Conservation (phyloP, 1,140 invertebrate species). For the Drosophila seguyi region DNA sequence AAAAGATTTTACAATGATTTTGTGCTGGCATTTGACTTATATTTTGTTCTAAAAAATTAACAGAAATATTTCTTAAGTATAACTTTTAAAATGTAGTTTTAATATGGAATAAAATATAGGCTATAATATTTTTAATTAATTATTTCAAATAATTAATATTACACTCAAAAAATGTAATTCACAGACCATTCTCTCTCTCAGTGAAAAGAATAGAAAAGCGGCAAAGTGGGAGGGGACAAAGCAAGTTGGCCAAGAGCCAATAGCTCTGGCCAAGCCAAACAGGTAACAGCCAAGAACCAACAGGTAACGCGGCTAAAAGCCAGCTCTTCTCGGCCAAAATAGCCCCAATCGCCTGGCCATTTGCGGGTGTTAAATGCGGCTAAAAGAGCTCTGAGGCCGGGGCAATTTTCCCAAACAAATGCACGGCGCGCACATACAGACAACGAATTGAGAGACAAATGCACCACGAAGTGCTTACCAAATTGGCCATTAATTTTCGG, state of each 20-base stretch:
- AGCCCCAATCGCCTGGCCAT: constrained; percentile 42
- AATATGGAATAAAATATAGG: not conserved
- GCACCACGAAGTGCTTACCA: constrained; percentile 19
- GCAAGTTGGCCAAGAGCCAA: constrained; percentile 26
- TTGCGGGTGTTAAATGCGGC: constrained; percentile 61
- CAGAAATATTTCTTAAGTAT: too few relatives aligned
- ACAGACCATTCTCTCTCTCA: not conserved
- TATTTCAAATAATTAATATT: not conserved
- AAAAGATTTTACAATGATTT: not conserved
- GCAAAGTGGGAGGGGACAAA: not conserved
- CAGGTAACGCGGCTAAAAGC: not conserved
- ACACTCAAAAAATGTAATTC: not conserved
- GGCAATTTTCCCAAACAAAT: constrained; percentile 31
- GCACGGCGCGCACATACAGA: constrained; percentile 1
- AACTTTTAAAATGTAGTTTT: too few relatives aligned
- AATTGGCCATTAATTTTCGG: constrained; percentile 32
- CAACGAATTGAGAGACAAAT: constrained; percentile 34
- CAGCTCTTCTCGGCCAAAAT: constrained; percentile 6
- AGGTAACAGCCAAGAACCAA: constrained; percentile 12
- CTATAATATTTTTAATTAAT: not conserved
- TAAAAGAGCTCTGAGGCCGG: constrained; percentile 22
- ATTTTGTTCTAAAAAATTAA: too few relatives aligned
- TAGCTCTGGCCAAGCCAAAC: constrained; percentile 5
- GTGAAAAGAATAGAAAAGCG: not conserved
- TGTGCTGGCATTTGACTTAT: not conserved